phyloP scores from a whole-genome alignment of 2,797 vertebrate species.

The Loriculus beryllinus region DNA sequence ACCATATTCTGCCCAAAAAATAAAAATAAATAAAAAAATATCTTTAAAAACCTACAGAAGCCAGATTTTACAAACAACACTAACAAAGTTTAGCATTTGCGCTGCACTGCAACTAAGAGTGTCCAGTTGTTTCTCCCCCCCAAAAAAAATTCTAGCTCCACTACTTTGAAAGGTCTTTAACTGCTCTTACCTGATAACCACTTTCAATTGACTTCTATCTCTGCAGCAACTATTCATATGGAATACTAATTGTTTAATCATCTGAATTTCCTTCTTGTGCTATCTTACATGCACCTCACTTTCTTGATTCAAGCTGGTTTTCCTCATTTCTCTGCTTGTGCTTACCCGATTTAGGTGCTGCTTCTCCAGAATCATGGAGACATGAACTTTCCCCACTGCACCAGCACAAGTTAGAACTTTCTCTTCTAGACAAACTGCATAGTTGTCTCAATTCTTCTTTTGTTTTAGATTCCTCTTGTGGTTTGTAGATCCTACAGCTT shows the following conservation, averaged over 20 bases:
- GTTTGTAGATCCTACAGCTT: background rate
- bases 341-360: background rate
- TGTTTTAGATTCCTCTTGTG: background rate
- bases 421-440: background rate
- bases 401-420: background rate
- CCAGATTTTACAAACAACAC: background rate
- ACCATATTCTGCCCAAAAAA: background rate
- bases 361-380: background rate
- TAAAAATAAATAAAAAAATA: background rate
- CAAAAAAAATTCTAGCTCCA: background rate
- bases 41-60: background rate
- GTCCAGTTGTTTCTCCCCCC: background rate
- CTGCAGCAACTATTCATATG: background rate
- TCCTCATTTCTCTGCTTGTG: background rate
- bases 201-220: background rate
- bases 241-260: background rate
- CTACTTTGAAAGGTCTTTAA: background rate
- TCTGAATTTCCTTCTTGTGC: background rate
- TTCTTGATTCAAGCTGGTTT: background rate
- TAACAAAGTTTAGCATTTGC: background rate
- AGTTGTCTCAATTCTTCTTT: background rate
- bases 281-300: background rate
- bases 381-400: accelerated
- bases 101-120: background rate
- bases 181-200: background rate